phyloP scores from a whole-genome alignment of 2,797 vertebrate species.

The Phrynocephalus forsythii region DNA sequence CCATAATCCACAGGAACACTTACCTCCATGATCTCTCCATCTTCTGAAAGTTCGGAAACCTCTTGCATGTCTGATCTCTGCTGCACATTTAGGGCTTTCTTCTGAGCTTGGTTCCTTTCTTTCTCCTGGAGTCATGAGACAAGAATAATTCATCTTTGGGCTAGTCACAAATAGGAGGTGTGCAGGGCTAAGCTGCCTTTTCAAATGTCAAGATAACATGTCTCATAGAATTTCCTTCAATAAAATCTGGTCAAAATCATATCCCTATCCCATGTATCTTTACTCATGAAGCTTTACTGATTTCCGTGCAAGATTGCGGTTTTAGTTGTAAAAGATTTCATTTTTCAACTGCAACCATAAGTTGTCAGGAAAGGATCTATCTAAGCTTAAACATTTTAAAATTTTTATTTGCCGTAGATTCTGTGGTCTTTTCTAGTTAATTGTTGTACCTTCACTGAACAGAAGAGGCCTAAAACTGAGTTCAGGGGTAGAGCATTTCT shows the following conservation, averaged over 20 bases:
- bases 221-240: background rate
- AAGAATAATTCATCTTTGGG: conserved; percentile 13
- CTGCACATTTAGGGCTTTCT: conserved; percentile 66
- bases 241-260: background rate
- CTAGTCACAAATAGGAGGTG: accelerated
- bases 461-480: background rate
- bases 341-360: background rate
- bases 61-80: conserved; percentile 60
- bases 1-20: background rate
- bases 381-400: background rate
- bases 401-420: background rate
- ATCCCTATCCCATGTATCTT: background rate
- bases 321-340: background rate
- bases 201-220: background rate
- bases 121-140: conserved; percentile 53
- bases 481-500: background rate
- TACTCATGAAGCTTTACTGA: background rate
- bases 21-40: conserved; percentile 59
- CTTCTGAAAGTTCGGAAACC: background rate
- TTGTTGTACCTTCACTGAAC: background rate
- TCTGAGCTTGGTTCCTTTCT: conserved; percentile 66
- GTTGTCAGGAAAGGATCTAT: background rate
- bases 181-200: background rate
- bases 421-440: background rate
- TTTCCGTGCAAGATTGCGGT: background rate